phyloP scores from a whole-genome alignment of 1,140 invertebrate species.

The Heliconius hermathena region DNA sequence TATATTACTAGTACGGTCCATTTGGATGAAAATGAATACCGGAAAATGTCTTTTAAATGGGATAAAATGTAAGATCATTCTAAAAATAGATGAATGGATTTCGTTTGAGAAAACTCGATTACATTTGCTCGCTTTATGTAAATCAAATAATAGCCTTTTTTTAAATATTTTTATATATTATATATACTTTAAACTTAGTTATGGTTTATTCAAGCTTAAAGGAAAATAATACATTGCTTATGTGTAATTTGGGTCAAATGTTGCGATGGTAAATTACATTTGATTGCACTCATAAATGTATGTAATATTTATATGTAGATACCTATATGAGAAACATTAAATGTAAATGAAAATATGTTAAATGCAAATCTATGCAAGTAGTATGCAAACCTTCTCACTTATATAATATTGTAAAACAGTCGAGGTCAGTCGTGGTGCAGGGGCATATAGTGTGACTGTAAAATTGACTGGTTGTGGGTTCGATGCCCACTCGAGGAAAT shows the following conservation, averaged over 20 bases:
- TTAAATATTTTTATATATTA: background rate
- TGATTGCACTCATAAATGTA: too few relatives aligned
- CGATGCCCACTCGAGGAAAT: too few relatives aligned
- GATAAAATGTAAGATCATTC: conserved; percentile 3
- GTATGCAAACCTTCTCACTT: background rate
- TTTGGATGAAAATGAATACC: conserved; percentile 1
- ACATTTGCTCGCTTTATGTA: background rate
- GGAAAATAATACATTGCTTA: too few relatives aligned
- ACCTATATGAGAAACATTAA: background rate
- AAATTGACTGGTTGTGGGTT: too few relatives aligned
- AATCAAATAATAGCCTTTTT: background rate
- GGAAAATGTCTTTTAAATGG: conserved; percentile 11
- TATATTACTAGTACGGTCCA: conserved; percentile 11
- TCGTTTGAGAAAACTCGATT: background rate
- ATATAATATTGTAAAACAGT: background rate
- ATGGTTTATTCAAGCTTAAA: too few relatives aligned
- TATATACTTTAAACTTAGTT: too few relatives aligned
- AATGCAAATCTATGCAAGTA: background rate
- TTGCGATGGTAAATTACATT: background rate
- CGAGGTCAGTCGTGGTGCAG: too few relatives aligned
- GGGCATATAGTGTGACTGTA: too few relatives aligned
- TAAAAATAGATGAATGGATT: conserved; percentile 4
- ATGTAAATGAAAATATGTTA: background rate
- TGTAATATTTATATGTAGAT: too few relatives aligned
- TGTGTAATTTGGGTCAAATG: background rate